Evolutionary conservation across 2,797 vertebrate species (phyloP), one percentile per base, ranked within the genome.

Genomic region (Morelia viridis): DNA sequence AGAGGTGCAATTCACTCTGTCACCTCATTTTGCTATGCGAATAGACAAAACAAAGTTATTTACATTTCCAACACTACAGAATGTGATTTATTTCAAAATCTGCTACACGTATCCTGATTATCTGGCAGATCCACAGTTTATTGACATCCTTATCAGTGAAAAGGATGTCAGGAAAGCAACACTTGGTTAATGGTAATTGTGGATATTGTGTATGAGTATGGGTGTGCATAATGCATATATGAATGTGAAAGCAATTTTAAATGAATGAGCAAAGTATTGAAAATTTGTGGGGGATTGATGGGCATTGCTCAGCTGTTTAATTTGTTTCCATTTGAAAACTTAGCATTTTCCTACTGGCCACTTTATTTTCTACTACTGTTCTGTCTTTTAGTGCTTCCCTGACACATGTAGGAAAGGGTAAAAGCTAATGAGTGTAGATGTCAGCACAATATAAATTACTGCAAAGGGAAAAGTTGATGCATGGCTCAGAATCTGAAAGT

Each of bases 401-500:
- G 96, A 96, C 95, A 97, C 93, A 24, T 93, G 95, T 93, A 95
- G 95, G 96, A 95, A 96, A 97, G 97, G 95, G 96, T 96, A 96
- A 96, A 95, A 96, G 95, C 96, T 97, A 97, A 97, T 96, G 96
- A 97, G 96, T 96, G 95, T 94, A 19, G 95, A 92, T 97, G 97
- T 98, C 97, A 98, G 97, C 62, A 90, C 97, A 97, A 98, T 98
- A 98, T 98, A 98, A 98, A 99, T 98, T 98, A 98, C 97, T 92
- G 97, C 95, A 95, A 97, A 90, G 95, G 94, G 95, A 97, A 98
- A 97, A 97, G 94, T 93, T 99, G 99, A 99, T 99, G 98, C 98
- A 99, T 98, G 98, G 98, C 97, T 95, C 96, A 93, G 96, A 96
- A 91, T 96, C 96, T 98, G 97, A 98, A 98, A 98, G 97, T 97